Base-by-base conservation (phyloP, 2,888 invertebrate species). In the Aporophyla nigra region DNA sequence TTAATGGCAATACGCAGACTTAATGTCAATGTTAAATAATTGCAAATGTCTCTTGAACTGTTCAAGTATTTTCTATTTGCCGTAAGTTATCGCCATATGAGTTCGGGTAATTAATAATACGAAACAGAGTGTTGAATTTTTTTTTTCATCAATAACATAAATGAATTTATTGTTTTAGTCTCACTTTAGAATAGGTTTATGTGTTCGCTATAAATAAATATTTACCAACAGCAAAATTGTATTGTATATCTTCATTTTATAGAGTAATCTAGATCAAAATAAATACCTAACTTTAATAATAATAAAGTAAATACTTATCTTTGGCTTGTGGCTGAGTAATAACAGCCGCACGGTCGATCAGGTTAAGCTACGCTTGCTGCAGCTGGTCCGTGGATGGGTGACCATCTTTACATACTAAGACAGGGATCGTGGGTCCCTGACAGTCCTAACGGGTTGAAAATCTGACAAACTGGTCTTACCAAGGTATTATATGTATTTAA, bases 131-230 rank as follows among this genome's bases (percentile, higher is more conserved):
- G 82, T 86, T 84, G 80, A 84, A 86, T 86, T 85, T 88, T 90
- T 86, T 88, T 90, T 90, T 90, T 92, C 88, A 86, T 87, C 89
- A 88, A 88, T 83, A 87, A 86, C 77, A 90, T 87, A 90, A 88
- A 89, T 87, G 92, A 93, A 94, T 95, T 95, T 94, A 93, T 94
- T 92, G 93, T 89, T 21, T 2, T 27, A 27, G 7, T 19, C 19
- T 24, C 24, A 46, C 4, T 63, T 19, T 3, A 4, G 14, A 24
- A 24, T 6, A 46, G 12, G 63, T 24, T 24, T 63, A 63, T 65
- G 12, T 46, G 4, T 65, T 24, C 24, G 46, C 65, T 24, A 4
- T 19, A 65, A 24, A 24, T 65, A 10, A 12, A 46, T 19, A 65
- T 65, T 24, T 19, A 65, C 19, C 24, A 19, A 63, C 1, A 19